Evolutionary conservation across 2,888 invertebrate species (phyloP).

Genomic region (Mystacides longicornis): DNA sequence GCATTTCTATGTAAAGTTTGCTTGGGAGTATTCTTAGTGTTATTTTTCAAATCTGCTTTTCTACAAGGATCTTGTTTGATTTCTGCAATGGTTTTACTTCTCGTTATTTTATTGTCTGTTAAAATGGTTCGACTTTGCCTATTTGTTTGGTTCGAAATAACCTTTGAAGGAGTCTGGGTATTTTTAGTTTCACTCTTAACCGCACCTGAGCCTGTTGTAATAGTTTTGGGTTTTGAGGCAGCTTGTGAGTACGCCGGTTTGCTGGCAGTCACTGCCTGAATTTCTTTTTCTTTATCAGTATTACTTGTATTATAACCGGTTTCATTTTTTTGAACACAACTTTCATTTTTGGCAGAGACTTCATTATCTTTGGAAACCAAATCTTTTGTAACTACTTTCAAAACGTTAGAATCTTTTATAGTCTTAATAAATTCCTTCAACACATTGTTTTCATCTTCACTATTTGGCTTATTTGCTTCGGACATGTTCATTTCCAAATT

Average conservation of each 20-base stretch:
- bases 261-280: neutral
- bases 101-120: slow-evolving; percentile 39
- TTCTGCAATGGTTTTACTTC: slow-evolving; percentile 46
- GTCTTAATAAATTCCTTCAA: neutral
- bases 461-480: neutral
- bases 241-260: slow-evolving; percentile 45
- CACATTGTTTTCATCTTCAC: neutral
- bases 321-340: neutral
- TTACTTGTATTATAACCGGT: neutral
- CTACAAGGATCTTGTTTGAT: slow-evolving; percentile 33
- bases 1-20: slow-evolving; percentile 30
- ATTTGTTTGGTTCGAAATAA: slow-evolving; percentile 30
- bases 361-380: neutral
- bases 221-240: slow-evolving; percentile 43
- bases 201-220: slow-evolving; percentile 5
- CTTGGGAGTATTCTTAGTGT: slow-evolving; percentile 35
- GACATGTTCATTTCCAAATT: slow-evolving; percentile 4
- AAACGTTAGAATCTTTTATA: neutral
- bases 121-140: slow-evolving; percentile 39
- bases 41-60: slow-evolving; percentile 22
- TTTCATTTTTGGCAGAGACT: neutral
- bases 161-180: slow-evolving; percentile 37
- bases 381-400: neutral
- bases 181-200: slow-evolving; percentile 23
- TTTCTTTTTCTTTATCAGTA: slow-evolving; percentile 9